Conservation (phyloP, 2,113 vertebrate genomes). For the Prolemur simus region DNA sequence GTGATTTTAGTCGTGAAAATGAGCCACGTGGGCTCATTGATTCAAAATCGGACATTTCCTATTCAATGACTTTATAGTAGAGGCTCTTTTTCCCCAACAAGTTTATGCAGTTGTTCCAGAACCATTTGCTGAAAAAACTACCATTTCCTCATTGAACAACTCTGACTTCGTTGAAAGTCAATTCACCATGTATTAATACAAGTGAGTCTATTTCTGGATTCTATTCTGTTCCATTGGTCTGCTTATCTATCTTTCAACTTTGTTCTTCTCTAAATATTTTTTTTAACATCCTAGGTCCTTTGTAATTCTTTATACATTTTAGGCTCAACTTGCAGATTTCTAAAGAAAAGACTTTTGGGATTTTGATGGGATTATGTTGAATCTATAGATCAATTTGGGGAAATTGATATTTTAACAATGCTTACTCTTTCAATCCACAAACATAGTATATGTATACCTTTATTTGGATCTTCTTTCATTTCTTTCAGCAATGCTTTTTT, state of each 20-base stretch:
- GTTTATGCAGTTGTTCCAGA: background rate
- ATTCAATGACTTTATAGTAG: background rate
- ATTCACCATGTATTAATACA: background rate
- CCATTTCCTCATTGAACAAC: background rate
- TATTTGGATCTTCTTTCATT: background rate
- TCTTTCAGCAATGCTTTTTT: background rate
- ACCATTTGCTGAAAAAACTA: background rate
- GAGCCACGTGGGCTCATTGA: too few relatives aligned
- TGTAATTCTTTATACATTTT: background rate
- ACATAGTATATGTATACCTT: background rate
- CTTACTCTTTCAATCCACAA: background rate
- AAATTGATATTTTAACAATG: background rate
- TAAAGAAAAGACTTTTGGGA: background rate
- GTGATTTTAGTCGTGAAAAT: too few relatives aligned
- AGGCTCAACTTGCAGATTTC: background rate
- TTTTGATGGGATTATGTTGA: background rate
- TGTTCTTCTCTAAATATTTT: background rate
- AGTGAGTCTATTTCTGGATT: conserved; percentile 1
- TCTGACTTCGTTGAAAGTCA: conserved; percentile 2
- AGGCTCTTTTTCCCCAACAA: background rate
- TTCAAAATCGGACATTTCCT: too few relatives aligned
- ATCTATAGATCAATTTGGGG: background rate
- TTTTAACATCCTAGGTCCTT: background rate
- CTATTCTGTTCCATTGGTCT: background rate
- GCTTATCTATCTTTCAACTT: background rate